phyloP scores from a whole-genome alignment of 2,888 invertebrate species.

The Pemphredon lugubris region DNA sequence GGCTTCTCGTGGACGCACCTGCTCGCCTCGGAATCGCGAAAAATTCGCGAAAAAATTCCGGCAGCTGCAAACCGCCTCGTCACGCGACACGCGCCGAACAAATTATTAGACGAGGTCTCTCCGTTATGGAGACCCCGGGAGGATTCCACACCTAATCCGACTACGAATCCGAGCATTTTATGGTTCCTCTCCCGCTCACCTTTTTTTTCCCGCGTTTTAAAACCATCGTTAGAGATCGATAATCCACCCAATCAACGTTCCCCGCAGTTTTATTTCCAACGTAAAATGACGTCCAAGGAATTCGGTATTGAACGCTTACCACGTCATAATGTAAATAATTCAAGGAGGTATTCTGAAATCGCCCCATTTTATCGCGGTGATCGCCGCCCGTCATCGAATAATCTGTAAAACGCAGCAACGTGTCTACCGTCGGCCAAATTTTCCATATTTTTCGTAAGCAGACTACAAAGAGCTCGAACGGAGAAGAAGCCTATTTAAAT shows the following conservation, averaged over 20 bases:
- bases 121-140: slow-evolving; percentile 17
- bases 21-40: slow-evolving; percentile 62
- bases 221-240: too few relatives aligned
- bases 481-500: too few relatives aligned
- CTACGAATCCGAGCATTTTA: too few relatives aligned
- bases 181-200: too few relatives aligned
- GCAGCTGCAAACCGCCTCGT: slow-evolving; percentile 61
- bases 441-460: too few relatives aligned
- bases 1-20: slow-evolving; percentile 58
- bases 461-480: too few relatives aligned
- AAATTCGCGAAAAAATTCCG: slow-evolving; percentile 63
- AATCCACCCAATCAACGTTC: too few relatives aligned
- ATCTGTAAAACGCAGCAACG: too few relatives aligned
- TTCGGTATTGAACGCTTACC: slow-evolving; percentile 6
- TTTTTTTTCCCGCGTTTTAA: too few relatives aligned
- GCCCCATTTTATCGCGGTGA: slow-evolving; percentile 20
- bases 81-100: slow-evolving; percentile 54
- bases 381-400: slow-evolving; percentile 22
- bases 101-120: slow-evolving; percentile 39
- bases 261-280: too few relatives aligned
- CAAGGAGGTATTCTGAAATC: slow-evolving; percentile 19
- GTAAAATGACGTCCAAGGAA: slow-evolving; percentile 4
- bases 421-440: too few relatives aligned
- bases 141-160: slow-evolving; percentile 21
- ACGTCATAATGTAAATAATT: slow-evolving; percentile 47